Base-by-base conservation (phyloP, 2,888 invertebrate species). In the Acrobasis suavella region DNA sequence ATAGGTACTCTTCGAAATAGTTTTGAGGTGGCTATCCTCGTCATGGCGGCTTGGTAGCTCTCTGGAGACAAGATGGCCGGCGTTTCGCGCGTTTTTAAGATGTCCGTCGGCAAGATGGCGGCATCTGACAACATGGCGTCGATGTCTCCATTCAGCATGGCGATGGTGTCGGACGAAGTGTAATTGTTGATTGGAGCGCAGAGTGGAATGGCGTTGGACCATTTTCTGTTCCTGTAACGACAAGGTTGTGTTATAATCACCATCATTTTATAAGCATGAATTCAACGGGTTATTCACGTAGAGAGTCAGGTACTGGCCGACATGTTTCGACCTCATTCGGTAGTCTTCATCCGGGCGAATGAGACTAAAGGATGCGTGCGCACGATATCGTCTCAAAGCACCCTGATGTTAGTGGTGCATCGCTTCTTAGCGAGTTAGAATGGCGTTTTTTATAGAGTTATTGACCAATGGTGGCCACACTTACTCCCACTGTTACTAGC, bases 161-260 rank as follows among this genome's bases (percentile, higher is more conserved):
- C 91, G 54, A 90, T 65, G 0, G 88, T 79, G 58, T 92, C 93
- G 0, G 83, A 73, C 1, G 86, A 79, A 0, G 86, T 89, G 78
- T 83, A 90, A 74, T 92, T 92, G 17, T 87, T 81, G 50, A 82
- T 79, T 15, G 92, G 86, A 1, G 91, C 75, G 83, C 97, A 97
- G 8, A 95, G 95, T 0, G 97, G 97, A 69, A 97, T 96, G 1
- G 96, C 95, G 77, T 95, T 96, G 0, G 96, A 96, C 97, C 97
- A 97, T 89, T 96, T 96, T 67, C 97, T 96, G 81, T 96, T 96
- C 75, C 95, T 95, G 81, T 63, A 69, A 65, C 6, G 12, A 46
- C 17, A 38, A 60, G n/a, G 7, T 32, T 58, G 14, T 46, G 0
- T n/a, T 1, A 14, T 42, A 42, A 42, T 42, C 7, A 42, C 1